Percentiles rank a stretch among this genome's conserved stretches.
phyloP scores from a whole-genome alignment of 2,797 vertebrate species.

The Squalus acanthias region DNA sequence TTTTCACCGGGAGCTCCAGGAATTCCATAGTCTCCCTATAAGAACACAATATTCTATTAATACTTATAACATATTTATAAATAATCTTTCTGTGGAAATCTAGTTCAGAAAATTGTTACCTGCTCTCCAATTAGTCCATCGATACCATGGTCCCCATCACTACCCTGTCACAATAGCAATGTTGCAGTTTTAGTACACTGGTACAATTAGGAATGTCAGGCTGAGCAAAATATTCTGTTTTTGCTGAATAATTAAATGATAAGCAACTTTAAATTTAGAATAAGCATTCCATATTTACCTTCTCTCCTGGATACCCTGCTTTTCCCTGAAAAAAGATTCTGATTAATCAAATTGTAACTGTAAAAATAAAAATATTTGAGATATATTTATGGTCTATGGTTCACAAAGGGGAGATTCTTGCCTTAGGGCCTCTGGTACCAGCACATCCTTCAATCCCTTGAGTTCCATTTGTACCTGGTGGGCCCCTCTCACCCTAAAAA shows the following conservation, averaged over 20 bases:
- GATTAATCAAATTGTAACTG: too few species aligned
- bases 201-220: background rate
- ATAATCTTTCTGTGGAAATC: background rate
- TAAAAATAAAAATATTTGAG: background rate
- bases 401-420: constrained; percentile 44
- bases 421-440: constrained; percentile 69
- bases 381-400: background rate
- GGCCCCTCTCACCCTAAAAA: constrained; percentile 71
- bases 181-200: background rate
- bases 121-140: constrained; percentile 70
- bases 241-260: background rate
- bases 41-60: background rate
- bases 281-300: constrained; percentile 56
- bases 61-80: background rate
- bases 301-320: constrained; percentile 64
- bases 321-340: constrained; percentile 59
- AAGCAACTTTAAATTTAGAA: background rate
- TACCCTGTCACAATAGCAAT: constrained; percentile 59
- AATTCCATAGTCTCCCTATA: constrained; percentile 62
- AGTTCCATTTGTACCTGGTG: constrained; percentile 61
- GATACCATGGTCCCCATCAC: constrained; percentile 65
- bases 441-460: constrained; percentile 68
- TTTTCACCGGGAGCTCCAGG: constrained; percentile 58
- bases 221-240: background rate
- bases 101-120: constrained; percentile 51